Evolutionary conservation across 2,797 vertebrate genomes (phyloP).

Genomic region (Melanotaenia trifasciata): DNA sequence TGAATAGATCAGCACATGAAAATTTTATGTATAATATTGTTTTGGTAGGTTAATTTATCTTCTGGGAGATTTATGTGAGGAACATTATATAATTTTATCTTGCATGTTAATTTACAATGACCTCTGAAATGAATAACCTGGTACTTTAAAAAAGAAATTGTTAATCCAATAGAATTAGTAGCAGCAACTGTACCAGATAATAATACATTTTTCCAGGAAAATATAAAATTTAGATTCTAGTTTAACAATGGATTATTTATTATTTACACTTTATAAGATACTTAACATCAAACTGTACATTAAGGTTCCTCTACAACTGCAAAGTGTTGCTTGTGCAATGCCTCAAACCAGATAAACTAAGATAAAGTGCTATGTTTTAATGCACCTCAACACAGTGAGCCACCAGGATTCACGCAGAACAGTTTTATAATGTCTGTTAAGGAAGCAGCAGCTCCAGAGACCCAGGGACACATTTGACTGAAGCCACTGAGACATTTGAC

Average conservation of each 20-base stretch:
- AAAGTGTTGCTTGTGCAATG: not conserved
- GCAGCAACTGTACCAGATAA: constrained; percentile 17
- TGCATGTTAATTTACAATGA: not conserved
- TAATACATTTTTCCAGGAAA: not conserved
- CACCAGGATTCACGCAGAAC: constrained; percentile 8
- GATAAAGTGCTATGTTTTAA: constrained; percentile 2
- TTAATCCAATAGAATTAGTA: constrained; percentile 25
- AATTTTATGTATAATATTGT: not conserved
- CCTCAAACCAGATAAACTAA: constrained; percentile 8
- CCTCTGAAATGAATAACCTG: constrained; percentile 18
- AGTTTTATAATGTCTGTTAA: constrained; percentile 27
- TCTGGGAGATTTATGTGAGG: constrained; percentile 6
- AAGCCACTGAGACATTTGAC: constrained; percentile 40
- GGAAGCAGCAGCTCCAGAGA: constrained; percentile 39
- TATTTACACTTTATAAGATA: not conserved
- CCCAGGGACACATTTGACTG: constrained; percentile 41
- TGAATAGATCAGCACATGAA: constrained; percentile 27
- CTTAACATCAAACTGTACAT: not conserved
- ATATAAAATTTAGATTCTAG: not conserved
- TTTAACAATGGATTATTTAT: not conserved
- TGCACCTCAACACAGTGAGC: constrained; percentile 7
- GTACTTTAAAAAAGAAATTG: not conserved
- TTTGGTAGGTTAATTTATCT: constrained; percentile 3
- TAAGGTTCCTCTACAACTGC: not conserved
- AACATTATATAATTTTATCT: not conserved